Evolutionary conservation across 2,888 invertebrate genomes (phyloP).

Genomic region (Callosobruchus maculatus): DNA sequence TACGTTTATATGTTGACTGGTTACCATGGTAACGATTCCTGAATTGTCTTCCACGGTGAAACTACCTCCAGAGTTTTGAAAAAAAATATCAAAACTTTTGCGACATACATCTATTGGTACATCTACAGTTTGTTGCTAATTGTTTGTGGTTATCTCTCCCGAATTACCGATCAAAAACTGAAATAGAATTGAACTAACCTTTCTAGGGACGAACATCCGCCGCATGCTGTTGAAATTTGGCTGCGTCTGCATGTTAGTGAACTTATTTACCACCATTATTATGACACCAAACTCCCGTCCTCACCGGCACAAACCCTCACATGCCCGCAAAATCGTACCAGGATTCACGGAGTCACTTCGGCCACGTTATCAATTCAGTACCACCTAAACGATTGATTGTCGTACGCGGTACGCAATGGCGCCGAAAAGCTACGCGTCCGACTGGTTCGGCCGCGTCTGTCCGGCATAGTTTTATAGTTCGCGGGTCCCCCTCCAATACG

Average conservation of each 20-base stretch:
- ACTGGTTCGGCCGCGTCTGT: not conserved
- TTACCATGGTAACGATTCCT: no score
- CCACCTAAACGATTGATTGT: not conserved
- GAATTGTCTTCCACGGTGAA: no score
- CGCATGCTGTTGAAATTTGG: constrained; percentile 39
- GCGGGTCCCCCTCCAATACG: not conserved
- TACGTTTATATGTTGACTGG: no score
- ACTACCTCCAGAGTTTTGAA: no score
- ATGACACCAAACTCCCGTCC: constrained; percentile 19
- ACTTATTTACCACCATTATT: constrained; percentile 46
- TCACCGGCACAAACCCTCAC: constrained; percentile 4
- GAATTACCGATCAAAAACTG: no score
- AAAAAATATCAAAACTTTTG: no score
- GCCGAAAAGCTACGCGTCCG: not conserved
- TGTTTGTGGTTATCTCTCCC: no score
- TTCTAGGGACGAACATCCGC: constrained; percentile 41
- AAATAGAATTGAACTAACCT: constrained; percentile 33
- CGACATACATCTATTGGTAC: no score
- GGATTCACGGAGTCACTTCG: not conserved
- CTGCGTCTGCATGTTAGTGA: constrained; percentile 41
- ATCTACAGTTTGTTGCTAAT: no score
- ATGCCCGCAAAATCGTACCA: not conserved
- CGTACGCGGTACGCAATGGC: not conserved
- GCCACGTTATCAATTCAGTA: not conserved
- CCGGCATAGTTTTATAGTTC: not conserved